Base-by-base conservation (phyloP, 2,888 invertebrate genomes). In the Bellardia pandia region DNA sequence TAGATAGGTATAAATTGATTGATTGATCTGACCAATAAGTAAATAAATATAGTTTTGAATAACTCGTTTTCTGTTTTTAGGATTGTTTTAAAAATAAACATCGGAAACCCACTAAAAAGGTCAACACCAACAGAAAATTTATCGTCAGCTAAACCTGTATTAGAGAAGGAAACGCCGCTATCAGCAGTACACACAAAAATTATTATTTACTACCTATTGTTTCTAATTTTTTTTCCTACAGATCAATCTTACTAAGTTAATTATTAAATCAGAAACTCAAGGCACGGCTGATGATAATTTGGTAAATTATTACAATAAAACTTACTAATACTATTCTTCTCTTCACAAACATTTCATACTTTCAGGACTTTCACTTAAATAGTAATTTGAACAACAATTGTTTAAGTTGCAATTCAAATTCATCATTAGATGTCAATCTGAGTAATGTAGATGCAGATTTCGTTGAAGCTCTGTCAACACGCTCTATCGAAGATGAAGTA, bases 241-340 rank as follows among this genome's bases (percentile, higher is more conserved):
- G 86, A 51, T 58, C 23, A 42, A 40, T 42, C 6, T 30, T 4
- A 77, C 64, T 8, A 82, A 86, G 58, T 30, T 76, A 16, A 51
- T 30, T 16, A 86, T 82, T 40, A 82, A 86, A 78, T 66, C 62
- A 2, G 82, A 86, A 74, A 13, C 42, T 23, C 2, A 40, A 8
- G 6, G 0, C 2, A 0, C 33, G 16, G 5, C 68, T 37, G 45
- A 60, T 9, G 23, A 7, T n/a, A 40, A 69, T 53, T 33, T 37
- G 82, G 86, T 82, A 85, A 64, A 51, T 40, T 0, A 11, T 13
- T 16, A 23, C 16, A 9, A 37, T 23, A 16, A 37, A 40, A 16
- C 7, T 51, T 53, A n/a, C 8, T 33, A 53, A 11, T 0, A 69
- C 11, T 11, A 45, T 23, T 74, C 9, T 40, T 23, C 23, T 1